Evolutionary conservation across 2,888 invertebrate genomes (phyloP), one percentile per base, ranked within the genome.

Genomic region (Lissocephala sabroskyi): DNA sequence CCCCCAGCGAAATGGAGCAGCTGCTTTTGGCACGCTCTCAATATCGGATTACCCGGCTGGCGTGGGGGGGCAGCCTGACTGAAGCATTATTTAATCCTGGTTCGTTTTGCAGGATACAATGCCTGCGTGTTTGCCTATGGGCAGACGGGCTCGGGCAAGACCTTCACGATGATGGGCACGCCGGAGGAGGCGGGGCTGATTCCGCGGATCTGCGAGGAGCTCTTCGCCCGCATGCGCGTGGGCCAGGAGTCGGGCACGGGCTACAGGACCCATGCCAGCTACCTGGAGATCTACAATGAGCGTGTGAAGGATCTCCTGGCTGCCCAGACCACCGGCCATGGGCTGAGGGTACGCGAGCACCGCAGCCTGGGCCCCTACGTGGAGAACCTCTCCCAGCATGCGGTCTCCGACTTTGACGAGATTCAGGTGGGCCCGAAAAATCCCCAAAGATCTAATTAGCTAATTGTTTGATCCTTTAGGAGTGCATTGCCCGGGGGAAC

Each of bases 121-220:
- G 94, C 94, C 50, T 95, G 95, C 81, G 93, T 95, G 48, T 95
- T 95, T 86, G 95, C 95, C 35, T 95, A 95, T 82, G 95, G 95
- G 14, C 95, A 95, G 86, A 95, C 95, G 2, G 95, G 95, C 59
- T 94, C 94, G 83, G 95, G 95, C 45, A 95, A 95, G 86, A 95
- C 95, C 0, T 94, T 92, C 82, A 95, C 95, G 28, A 95, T 95
- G 95, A 95, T 95, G 94, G 95, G 95, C 3, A 81, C 81, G 2
- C 84, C 92, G 88, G 92, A 92, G 62, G 89, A 89, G 84, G 93
- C 91, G 79, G 95, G 95, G 1, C 86, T 95, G 29, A 95, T 95
- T 80, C 95, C 95, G 0, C 87, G 94, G 51, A 95, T 95, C 68
- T 95, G 95, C 79, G 90, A 94, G 65, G 91, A 92, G 60, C 86